Evolutionary conservation across 35 echinoderm and acorn worm genomes (phyloP), one percentile per base, ranked within the genome.

Genomic region (Holothuria glaberrima): DNA sequence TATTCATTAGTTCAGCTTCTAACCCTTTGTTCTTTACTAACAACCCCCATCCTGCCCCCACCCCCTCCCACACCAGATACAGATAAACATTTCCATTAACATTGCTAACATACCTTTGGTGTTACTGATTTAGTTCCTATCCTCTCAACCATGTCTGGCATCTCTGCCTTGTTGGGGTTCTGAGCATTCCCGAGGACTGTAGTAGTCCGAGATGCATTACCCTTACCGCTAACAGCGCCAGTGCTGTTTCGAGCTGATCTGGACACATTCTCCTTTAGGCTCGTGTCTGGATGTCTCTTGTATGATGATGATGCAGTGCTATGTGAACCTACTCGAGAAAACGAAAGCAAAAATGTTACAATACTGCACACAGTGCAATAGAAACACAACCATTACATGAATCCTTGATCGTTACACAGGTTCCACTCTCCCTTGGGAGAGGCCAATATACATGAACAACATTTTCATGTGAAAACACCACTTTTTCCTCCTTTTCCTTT

Each of bases 101-200:
- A n/a, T 41, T 41, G 36, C 7, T 41, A 7, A 41, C 71, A 33
- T 58, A 82, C 79, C 79, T 86, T 86, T 24, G 83, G 83, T 27
- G 83, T 86, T 29, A 32, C 28, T 38, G 59, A 65, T 68, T 86
- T 75, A 41, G 3, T 75, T 75, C 32, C 31, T 65, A 75, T 68
- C 36, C 63, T 86, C 7, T 41, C 36, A 2, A 41, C 7, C 36
- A 41, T 41, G 25, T 64, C 83, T 24, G 83, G 83, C 35, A 86
- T 86, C 18, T 86, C 83, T 38, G 83, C 83, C 41, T 86, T 64
- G 60, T 86, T 86, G 59, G 83, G 83, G 59, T 86, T 86, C 33
- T 86, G 83, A 66, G 83, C 83, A 30, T 86, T 86, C 30, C 83
- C 83, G 6, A 86, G 36, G 30, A 68, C 59, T 13, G 56, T 26